Evolutionary conservation across 2,113 vertebrate species (phyloP).

Genomic region (Lycocorax pyrrhopterus): DNA sequence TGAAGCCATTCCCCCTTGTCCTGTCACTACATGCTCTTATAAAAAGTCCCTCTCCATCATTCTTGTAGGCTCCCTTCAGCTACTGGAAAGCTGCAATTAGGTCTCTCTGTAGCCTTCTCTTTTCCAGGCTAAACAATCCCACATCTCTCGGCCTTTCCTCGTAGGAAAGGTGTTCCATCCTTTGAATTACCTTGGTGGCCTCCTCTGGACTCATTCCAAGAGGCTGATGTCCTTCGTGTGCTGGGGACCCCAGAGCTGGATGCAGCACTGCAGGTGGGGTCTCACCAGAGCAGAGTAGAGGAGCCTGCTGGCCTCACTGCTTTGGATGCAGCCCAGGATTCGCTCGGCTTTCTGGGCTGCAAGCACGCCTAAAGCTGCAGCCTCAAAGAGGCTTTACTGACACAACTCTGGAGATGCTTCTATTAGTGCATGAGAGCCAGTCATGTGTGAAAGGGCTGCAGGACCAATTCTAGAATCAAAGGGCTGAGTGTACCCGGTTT

Average conservation of each 20-base stretch:
- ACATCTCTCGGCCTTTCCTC: neutral
- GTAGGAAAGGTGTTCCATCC: neutral
- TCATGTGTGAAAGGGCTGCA: neutral
- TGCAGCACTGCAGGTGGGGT: neutral
- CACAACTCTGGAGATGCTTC: neutral
- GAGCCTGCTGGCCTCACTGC: no score
- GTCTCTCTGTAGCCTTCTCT: neutral
- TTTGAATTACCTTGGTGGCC: neutral
- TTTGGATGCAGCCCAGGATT: neutral
- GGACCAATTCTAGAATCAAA: neutral
- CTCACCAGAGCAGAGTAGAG: neutral
- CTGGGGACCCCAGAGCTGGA: neutral
- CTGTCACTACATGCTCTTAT: neutral
- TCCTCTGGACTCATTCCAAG: neutral
- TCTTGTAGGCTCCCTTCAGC: neutral
- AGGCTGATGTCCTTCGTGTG: neutral
- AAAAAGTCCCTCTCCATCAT: neutral
- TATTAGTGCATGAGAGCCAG: neutral
- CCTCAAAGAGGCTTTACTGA: neutral
- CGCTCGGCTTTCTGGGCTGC: rapidly evolving
- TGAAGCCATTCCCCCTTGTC: neutral
- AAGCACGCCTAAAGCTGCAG: neutral
- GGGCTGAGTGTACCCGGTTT: neutral
- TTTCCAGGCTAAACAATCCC: neutral
- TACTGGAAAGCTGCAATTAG: neutral